Conservation (phyloP, 2,113 vertebrate species). For the Polypterus bichir region DNA sequence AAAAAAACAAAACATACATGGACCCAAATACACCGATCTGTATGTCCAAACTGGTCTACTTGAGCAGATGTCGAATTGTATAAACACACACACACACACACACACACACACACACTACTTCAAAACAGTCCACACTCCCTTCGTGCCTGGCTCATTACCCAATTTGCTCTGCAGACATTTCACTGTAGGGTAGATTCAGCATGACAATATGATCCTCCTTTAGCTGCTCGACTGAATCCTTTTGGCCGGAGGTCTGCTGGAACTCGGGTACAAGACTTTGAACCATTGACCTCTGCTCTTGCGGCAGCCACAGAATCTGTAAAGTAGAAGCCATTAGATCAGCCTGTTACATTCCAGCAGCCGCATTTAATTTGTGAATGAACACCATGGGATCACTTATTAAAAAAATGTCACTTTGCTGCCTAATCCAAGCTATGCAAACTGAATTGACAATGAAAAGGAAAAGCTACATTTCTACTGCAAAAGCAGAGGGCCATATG, state of each 20-base stretch:
- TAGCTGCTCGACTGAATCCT: constrained; percentile 47
- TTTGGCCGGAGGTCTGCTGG: constrained; percentile 54
- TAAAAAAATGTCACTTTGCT: too few relatives aligned
- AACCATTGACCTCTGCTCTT: constrained; percentile 44
- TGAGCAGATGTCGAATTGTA: not conserved
- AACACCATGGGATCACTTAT: too few relatives aligned
- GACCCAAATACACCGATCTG: too few relatives aligned
- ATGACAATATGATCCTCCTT: constrained; percentile 43
- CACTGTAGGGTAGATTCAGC: constrained; percentile 72
- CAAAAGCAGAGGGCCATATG: too few relatives aligned
- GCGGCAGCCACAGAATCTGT: constrained; percentile 68
- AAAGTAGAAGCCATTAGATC: not conserved
- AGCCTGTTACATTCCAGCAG: too few relatives aligned
- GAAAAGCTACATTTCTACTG: too few relatives aligned
- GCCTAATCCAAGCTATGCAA: too few relatives aligned
- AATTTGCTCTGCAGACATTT: constrained; percentile 61
- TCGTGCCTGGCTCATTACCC: constrained; percentile 33
- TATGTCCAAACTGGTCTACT: not conserved
- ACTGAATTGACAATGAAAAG: too few relatives aligned
- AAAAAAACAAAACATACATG: too few relatives aligned
- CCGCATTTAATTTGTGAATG: too few relatives aligned
- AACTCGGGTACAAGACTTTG: constrained; percentile 50
- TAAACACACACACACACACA: not conserved
- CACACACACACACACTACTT: not conserved
- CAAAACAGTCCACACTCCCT: not conserved